Evolutionary conservation across 1,140 invertebrate species (phyloP), one percentile per base, ranked within the genome.

Genomic region (Holcopasites calliopsidis): DNA sequence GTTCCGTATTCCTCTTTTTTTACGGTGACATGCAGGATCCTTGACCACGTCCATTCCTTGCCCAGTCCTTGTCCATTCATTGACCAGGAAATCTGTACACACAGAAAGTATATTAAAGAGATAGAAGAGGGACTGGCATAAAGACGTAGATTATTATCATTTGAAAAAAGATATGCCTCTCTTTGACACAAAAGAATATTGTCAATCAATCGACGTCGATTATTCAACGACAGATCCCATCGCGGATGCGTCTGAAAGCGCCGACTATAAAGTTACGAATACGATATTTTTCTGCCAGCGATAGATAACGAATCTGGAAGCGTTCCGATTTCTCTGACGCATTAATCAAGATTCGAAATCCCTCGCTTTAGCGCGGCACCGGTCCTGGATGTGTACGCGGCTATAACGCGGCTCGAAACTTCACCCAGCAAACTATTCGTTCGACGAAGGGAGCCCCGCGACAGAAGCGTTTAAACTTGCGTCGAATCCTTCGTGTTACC

Each of bases 401-500:
- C 75, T 47, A 83, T 83, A 83, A 83, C 82, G 74, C 65, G 31
- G 47, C 65, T 80, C 70, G 77, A 83, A 84, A 84, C 72, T 84
- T 84, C 54, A 73, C 49, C 54, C n/a, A n/a, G 55, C 60, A 58
- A 85, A 86, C 84, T 85, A 85, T 85, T 83, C 84, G 81, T 86
- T 85, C 76, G 71, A 66, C 60, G 50, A 55, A 38, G 16, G 38
- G 40, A 50, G 21, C 35, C 55, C 26, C 52, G 50, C 58, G 68
- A 73, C 62, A 60, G 80, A 79, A 83, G 55, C 77, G 82, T 82
- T 86, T 84, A 85, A 86, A 86, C 84, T 86, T 86, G 74, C 82
- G 79, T 79, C 76, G 82, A 85, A 84, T 86, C 79, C 85, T 85
- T 82, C 82, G 82, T 79, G 85, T 78, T 82, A 77, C 79, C 80